Evolutionary conservation across 92 coral and sea anemone genomes (phyloP), one percentile per base, ranked within the genome.

Genomic region (Epizoanthus scotinus): DNA sequence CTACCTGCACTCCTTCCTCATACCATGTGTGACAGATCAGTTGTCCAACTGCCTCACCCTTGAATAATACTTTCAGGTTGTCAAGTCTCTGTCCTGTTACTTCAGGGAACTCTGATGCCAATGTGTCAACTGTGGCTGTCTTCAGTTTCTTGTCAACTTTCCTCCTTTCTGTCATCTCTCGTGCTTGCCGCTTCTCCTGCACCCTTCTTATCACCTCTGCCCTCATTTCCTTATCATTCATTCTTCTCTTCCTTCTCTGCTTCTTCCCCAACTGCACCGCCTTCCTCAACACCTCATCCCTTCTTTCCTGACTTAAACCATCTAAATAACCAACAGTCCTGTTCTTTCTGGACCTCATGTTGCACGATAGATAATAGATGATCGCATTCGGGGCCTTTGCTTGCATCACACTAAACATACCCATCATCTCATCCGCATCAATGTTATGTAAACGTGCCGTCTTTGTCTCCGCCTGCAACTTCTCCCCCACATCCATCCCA

Each of bases 401-500:
- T 26, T 60, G 65, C 24, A 26, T 2, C 6, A 56, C 74, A n/a
- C 42, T 10, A 68, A 68, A 68, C 74, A 68, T 68, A 15, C 74
- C 74, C n/a, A n/a, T n/a, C n/a, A n/a, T n/a, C n/a, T n/a, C n/a
- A n/a, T n/a, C n/a, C n/a, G n/a, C n/a, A n/a, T 68, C 74, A 68
- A 68, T 68, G 74, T 68, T 68, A 17, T 68, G 74, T 8, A 47
- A 67, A n/a, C 73, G 29, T 34, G 65, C 65, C 27, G 65, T n/a
- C 65, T 59, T 59, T 59, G 65, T 59, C 65, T 59, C 65, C 22
- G 22, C 65, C 27, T 25, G 22, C 22, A 59, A 25, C 22, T n/a
- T n/a, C n/a, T n/a, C 27, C 27, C 24, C 27, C 65, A 59, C 22
- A n/a, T 20, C 24, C 65, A 59, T 59, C 27, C 27, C 65, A 59